Base-by-base conservation (phyloP, 64 coral and sea anemone genomes). In the Hydrozoanthus tunicans region DNA sequence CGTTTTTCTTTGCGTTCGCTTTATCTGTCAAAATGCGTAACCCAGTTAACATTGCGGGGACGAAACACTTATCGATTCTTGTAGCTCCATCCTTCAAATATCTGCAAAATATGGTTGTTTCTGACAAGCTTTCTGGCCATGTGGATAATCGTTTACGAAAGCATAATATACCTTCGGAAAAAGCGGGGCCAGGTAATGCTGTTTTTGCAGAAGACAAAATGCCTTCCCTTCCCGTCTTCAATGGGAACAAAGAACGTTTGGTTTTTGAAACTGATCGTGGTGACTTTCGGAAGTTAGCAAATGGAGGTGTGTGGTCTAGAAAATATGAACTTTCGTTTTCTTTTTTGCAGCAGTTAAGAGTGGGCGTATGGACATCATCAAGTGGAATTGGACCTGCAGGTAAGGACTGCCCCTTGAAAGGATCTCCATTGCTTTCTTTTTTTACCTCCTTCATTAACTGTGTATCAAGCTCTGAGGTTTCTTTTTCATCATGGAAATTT, bases 111-210 rank as follows among this genome's bases (percentile, higher is more conserved):
- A 23, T 23, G 23, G 53, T 54, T 5, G 55, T 62, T 3, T 54
- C 84, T 11, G 84, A 60, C 24, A 70, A 58, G 8, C 25, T 61
- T 73, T 59, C 84, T 14, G 84, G 84, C 84, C 84, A 88, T 5
- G 84, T 88, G 11, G 66, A 88, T n/a, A 88, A 57, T 74, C 84
- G 84, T 12, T 73, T 88, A 32, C 69, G 84, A 88, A 73, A 88
- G 9, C 70, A 26, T 14, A 73, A 70, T 20, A 88, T 1, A 70
- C 54, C 74, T n/a, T 75, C 11, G 24, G 5, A 60, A 73, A 88
- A 88, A 1, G 23, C 23, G 15, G 69, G 69, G n/a, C 55, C 23
- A 62, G 84, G 70, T 60, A 56, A 60, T 59, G 73, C 7, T 12
- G 57, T 74, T 75, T 57, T 60, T 43, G 5, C 8, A 51, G 54